These are phyloP conservation scores for Brachypodius melanocephalos DNA, from an alignment of 2,113 vertebrate genomes.

Conservation along the genomic window DNA sequence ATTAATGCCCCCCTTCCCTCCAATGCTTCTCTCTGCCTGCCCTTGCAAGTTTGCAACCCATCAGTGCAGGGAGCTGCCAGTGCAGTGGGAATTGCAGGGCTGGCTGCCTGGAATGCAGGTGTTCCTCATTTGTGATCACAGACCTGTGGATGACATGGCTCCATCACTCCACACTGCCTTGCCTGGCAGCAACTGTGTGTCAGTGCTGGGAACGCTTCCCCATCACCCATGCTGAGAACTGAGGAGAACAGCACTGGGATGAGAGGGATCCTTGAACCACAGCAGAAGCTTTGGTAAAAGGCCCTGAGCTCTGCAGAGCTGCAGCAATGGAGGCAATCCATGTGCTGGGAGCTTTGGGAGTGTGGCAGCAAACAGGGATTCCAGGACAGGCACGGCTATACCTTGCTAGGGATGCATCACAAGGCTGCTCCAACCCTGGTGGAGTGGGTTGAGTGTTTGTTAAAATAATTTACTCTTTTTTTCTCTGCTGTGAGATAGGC, in stretches of 20 bases:
- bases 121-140: neutral
- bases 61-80: neutral
- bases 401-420: neutral
- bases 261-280: neutral
- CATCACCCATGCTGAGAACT: accelerated
- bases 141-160: neutral
- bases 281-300: neutral
- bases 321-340: neutral
- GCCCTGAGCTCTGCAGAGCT: neutral
- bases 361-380: neutral
- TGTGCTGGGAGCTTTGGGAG: neutral
- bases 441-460: too few species aligned
- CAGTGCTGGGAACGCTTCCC: neutral
- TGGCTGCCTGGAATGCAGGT: neutral
- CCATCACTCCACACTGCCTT: neutral
- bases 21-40: neutral
- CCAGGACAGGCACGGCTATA: accelerated
- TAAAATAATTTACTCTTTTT: too few species aligned
- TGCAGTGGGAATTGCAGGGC: neutral
- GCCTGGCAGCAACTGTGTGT: neutral
- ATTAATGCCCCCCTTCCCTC: neutral
- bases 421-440: too few species aligned
- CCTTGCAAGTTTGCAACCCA: neutral
- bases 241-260: neutral
- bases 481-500: too few species aligned